phyloP scores from a whole-genome alignment of 2,888 invertebrate species.

The Clepsis dumicolana region DNA sequence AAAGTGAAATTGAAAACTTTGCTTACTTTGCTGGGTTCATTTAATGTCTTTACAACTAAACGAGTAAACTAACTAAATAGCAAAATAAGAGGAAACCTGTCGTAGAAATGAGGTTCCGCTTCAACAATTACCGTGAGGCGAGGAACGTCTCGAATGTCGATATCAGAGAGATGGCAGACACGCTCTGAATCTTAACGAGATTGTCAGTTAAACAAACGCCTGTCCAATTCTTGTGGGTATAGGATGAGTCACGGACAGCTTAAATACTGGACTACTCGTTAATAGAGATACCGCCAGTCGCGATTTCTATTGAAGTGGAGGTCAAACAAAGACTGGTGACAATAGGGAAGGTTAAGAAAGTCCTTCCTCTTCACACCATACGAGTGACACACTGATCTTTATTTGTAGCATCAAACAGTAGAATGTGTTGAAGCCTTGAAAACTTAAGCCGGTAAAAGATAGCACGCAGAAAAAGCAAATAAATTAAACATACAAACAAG shows the following conservation, averaged over 20 bases:
- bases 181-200: constrained; percentile 37
- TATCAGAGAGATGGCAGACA: constrained; percentile 26
- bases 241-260: constrained; percentile 17
- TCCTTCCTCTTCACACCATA: background rate
- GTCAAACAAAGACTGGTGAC: background rate
- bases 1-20: too few species aligned
- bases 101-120: constrained; percentile 5
- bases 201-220: constrained; percentile 16
- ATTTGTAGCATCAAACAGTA: background rate
- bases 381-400: background rate
- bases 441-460: background rate
- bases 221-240: constrained; percentile 16
- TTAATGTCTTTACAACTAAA: background rate
- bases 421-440: background rate
- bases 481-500: background rate
- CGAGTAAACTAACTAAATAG: background rate
- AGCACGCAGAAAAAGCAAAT: background rate
- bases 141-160: constrained; percentile 29
- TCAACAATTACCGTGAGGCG: constrained; percentile 15
- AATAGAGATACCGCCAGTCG: background rate
- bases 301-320: too few species aligned
- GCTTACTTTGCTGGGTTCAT: background rate
- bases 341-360: background rate
- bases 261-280: background rate
- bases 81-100: background rate